phyloP scores from a whole-genome alignment of 2,888 invertebrate species.

The Polylopha cassiicola region DNA sequence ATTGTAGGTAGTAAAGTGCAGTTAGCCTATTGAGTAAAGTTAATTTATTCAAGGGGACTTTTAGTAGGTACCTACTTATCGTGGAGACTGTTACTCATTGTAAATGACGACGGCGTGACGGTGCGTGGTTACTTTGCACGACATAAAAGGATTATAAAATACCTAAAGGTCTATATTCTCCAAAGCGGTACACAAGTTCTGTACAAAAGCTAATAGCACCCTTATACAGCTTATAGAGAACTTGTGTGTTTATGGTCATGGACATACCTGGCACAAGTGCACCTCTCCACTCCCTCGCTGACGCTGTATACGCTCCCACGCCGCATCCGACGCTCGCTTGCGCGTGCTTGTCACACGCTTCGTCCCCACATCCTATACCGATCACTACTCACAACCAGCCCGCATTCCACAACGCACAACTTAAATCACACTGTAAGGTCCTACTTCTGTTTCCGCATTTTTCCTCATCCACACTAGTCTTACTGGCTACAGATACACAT shows the following conservation, averaged over 20 bases:
- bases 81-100: too few species aligned
- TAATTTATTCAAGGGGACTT: too few species aligned
- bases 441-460: constrained; percentile 29
- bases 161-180: too few species aligned
- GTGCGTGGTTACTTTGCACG: too few species aligned
- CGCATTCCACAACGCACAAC: constrained; percentile 18
- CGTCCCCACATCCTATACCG: constrained; percentile 39
- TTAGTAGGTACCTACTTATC: too few species aligned
- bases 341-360: constrained; percentile 52
- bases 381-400: constrained; percentile 27
- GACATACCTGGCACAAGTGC: constrained; percentile 60
- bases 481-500: not conserved
- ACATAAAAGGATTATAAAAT: too few species aligned
- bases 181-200: too few species aligned
- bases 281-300: constrained; percentile 72
- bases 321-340: constrained; percentile 61
- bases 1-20: too few species aligned
- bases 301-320: constrained; percentile 71
- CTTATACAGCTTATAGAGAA: not conserved
- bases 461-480: constrained; percentile 3
- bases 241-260: not conserved
- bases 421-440: constrained; percentile 10
- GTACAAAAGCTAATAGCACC: too few species aligned
- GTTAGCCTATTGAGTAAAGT: too few species aligned
- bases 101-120: too few species aligned